Evolutionary conservation across 35 echinoderm and acorn worm species (phyloP).

Genomic region (Nesometra sesokonis): DNA sequence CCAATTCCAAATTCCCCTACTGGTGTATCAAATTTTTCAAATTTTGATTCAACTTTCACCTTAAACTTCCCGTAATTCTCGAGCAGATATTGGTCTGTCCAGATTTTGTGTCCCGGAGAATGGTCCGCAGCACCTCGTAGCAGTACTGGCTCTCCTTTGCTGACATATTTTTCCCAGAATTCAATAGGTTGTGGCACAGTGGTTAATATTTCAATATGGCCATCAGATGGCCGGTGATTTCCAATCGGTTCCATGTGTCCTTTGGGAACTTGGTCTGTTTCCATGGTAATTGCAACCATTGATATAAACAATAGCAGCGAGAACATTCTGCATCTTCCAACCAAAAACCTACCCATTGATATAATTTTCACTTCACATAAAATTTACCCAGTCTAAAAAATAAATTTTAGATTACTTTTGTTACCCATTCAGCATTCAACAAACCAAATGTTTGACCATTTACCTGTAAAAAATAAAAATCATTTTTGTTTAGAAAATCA

Average conservation of each 20-base stretch:
- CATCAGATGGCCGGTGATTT: conserved; percentile 48
- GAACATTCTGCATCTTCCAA: too few species aligned
- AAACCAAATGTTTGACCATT: too few species aligned
- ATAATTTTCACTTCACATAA: too few species aligned
- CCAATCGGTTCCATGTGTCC: conserved; percentile 71
- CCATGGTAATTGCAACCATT: background rate
- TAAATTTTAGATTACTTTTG: too few species aligned
- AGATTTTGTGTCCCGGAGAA: conserved; percentile 41
- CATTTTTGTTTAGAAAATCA: too few species aligned
- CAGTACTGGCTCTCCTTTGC: conserved; percentile 48
- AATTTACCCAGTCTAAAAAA: too few species aligned
- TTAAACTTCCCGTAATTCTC: conserved; percentile 58
- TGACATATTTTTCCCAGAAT: conserved; percentile 88
- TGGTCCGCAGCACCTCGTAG: conserved; percentile 50
- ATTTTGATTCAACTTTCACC: conserved; percentile 81
- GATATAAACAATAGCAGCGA: background rate
- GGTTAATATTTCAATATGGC: conserved; percentile 64
- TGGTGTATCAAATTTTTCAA: conserved; percentile 61
- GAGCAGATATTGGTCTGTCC: conserved; percentile 73
- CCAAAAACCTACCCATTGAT: too few species aligned
- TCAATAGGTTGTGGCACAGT: conserved; percentile 34
- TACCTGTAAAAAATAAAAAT: too few species aligned
- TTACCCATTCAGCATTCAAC: too few species aligned
- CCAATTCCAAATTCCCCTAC: conserved; percentile 55
- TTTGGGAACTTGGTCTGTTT: background rate